A percentile compares a stretch with the other conserved stretches of the same genome.
These are phyloP conservation scores for Xanthia icteritia DNA, from an alignment of 2,888 invertebrate genomes.

Conservation along the genomic window DNA sequence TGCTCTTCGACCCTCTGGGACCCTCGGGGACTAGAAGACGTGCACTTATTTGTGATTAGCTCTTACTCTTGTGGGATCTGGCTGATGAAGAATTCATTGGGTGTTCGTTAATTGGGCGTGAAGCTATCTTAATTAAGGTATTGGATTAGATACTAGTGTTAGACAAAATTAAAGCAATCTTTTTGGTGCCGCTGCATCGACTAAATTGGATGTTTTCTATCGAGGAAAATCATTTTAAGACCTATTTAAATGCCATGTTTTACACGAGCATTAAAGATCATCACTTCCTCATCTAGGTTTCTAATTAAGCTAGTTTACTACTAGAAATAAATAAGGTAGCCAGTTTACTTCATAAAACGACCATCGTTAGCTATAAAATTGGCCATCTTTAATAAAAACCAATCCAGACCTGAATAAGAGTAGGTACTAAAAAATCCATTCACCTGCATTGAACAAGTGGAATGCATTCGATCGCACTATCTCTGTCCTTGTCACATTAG, in stretches of 20 bases:
- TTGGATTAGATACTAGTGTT: conserved; percentile 22
- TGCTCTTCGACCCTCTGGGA: conserved; percentile 14
- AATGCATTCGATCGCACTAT: conserved; percentile 66
- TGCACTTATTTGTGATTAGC: conserved; percentile 58
- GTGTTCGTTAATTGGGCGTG: conserved; percentile 38
- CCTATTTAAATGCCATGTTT: neutral
- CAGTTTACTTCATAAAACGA: conserved; percentile 13
- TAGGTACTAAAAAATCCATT: conserved; percentile 43
- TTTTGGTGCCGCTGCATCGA: neutral
- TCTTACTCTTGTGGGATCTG: conserved; percentile 24
- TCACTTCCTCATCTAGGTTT: neutral
- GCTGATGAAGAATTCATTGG: conserved; percentile 62
- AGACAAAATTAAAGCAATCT: neutral
- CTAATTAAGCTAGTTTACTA: conserved; percentile 8
- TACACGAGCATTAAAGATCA: neutral
- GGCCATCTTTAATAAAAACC: conserved; percentile 50
- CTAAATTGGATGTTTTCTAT: neutral
- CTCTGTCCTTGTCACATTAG: conserved; percentile 65
- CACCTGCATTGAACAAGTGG: conserved; percentile 58
- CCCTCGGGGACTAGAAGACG: conserved; percentile 35
- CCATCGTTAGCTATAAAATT: conserved; percentile 35
- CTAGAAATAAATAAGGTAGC: conserved; percentile 31
- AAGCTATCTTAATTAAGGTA: conserved; percentile 31
- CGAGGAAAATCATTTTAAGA: neutral
- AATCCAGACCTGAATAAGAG: conserved; percentile 28